Base-by-base conservation (phyloP, 2,888 invertebrate genomes). In the Xestoiulus laeticollis region DNA sequence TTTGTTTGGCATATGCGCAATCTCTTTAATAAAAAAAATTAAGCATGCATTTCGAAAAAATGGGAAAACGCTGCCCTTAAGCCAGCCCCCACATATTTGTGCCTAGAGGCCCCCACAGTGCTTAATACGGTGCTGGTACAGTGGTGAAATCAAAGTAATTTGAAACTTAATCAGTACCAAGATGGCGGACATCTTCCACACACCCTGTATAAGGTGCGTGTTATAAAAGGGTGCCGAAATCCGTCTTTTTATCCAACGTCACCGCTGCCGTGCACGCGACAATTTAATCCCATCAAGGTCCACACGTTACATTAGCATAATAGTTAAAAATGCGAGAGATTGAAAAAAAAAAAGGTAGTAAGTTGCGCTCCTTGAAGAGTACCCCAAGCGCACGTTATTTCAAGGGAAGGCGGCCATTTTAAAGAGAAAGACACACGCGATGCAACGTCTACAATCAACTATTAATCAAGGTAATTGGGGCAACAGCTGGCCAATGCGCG, bases 401-500 rank as follows among this genome's bases (percentile, higher is more conserved):
- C 59, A 59, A 59, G 59, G n/a, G 59, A 59, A 68, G 68, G 68
- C 26, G 68, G n/a, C 68, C 68, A 68, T 68, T 68, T 68, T 26
- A 59, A 48, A 19, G 59, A 68, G 68, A 32, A n/a, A 32, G 33
- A 84, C 30, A 84, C 33, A 84, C 43, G 84, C 43, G 43, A 84
- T 33, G 33, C 30, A n/a, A 8, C 87, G 87, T 84, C 38, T 48
- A 48, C 87, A 30, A 87, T 48, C 33, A 82, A 84, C 84, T 84
- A 82, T 84, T 87, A 87, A 87, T 87, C 87, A 87, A 87, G 87
- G 87, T 87, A 87, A 87, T 87, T 87, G 87, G 83, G 87, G 84
- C 38, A 87, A 87, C 87, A 87, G 87, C 87, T 87, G 87, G 87
- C 87, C 87, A 84, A 82, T 84, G 83, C 44, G 83, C 84, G 44